Evolutionary conservation across 2,113 vertebrate species (phyloP), one percentile per base, ranked within the genome.

Genomic region (Cryptomyrus ogoouensis): DNA sequence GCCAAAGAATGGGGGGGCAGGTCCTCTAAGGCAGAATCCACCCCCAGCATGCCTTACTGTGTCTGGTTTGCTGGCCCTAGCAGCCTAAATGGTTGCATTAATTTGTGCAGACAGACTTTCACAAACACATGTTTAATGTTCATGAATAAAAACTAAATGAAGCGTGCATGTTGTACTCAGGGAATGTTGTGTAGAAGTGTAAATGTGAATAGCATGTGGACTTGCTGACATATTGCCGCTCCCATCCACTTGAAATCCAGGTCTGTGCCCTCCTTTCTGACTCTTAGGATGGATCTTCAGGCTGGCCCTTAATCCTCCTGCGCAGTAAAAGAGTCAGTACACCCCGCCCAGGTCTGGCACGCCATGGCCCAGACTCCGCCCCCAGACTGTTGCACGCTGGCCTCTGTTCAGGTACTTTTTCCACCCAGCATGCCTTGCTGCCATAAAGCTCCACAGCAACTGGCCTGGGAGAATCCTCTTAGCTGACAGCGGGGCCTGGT

Each of bases 391-490:
- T 52, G 94, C 94, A 91, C 58, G 46, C 74, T 91, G 31, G 91
- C 91, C 62, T 89, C 86, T 90, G 56, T 94, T 88, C 62, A 47
- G 90, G 91, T 84, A 89, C 92, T 93, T 91, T 87, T 88, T 44
- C 89, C 91, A 66, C n/a, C 92, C 90, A 91, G 87, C 85, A 91
- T 92, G 89, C 91, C 58, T 88, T 35, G 24, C 89, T 87, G 27
- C 58, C 35, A 77, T 42, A 89, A 90, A 91, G 88, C 92, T 91
- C 24, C 44, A 53, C 90, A 85, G 86, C 86, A 83, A 58, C 74
- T 80, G 53, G 27, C 53, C 62, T 24, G 49, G 89, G 66, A 84
- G 91, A 93, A 92, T 93, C 92, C 92, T 93, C 90, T 94, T 92
- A 92, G 88, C 89, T 88, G 90, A 90, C 91, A 91, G 91, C 27